Evolutionary conservation across 2,888 invertebrate genomes (phyloP), one percentile per base, ranked within the genome.

Genomic region (Pherbina coryleti): DNA sequence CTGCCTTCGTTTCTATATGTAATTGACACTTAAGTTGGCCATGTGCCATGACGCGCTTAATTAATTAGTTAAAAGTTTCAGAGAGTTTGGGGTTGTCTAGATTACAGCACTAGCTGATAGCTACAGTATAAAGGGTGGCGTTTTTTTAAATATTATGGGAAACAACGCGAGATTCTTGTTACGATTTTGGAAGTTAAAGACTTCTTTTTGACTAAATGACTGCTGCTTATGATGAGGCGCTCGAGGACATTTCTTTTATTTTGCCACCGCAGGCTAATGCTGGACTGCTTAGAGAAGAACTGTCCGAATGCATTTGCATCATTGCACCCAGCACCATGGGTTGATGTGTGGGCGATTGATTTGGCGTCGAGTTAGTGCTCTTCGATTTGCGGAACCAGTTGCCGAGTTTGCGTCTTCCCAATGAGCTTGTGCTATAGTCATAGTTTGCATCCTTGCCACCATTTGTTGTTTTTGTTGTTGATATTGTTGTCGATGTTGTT

Each of bases 331-430:
- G 71, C 55, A 60, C 55, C 67, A 57, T 11, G 34, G 87, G 84
- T 80, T 89, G 89, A 80, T 90, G 90, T 49, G 90, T 90, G 25
- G 90, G 90, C 62, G 90, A 90, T 77, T 90, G 90, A 81, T 89
- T 90, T 8, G 90, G 90, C 34, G 90, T 90, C 72, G 89, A 89
- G 78, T 88, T 89, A 28, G 86, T 87, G 79, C 89, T 89, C 82
- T 90, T 90, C 51, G 90, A 88, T 75, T 90, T 90, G 31, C 90
- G 87, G 79, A 90, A 90, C 90, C 90, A 90, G 82, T 88, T 90
- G 51, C 90, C 90, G 60, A 90, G 84, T 55, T 88, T 86, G 9
- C 89, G 86, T n/a, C 90, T 86, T 3, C 90, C 89, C 78, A 90
- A 81, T 19, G 90, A 90, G 2, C 89, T 88, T 4, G 90, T 89